Percentiles rank a stretch among this genome's conserved stretches.
Evolutionary conservation across 1,140 invertebrate genomes (phyloP).

Genomic region (Battus philenor): DNA sequence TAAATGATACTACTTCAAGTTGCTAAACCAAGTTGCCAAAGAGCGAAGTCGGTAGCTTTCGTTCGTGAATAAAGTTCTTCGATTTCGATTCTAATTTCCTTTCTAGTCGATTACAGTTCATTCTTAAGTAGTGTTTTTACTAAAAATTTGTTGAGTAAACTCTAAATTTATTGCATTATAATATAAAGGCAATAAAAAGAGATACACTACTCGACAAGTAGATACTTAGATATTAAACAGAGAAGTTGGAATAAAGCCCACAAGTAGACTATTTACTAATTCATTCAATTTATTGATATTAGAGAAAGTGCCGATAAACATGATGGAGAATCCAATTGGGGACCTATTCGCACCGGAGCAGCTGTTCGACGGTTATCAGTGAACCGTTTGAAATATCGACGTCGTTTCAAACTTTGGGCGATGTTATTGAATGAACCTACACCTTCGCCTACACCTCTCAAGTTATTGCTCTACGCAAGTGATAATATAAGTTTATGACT

Average conservation of each 20-base stretch:
- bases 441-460: conserved; percentile 4
- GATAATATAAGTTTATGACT: conserved; percentile 16
- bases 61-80: no score
- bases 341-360: not conserved
- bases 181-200: no score
- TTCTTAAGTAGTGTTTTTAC: no score
- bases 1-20: no score
- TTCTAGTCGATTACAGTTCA: no score
- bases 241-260: not conserved
- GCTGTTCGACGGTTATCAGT: conserved; percentile 14
- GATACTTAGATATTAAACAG: not conserved
- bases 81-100: no score
- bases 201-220: no score
- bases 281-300: conserved; percentile 14
- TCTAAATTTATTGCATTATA: no score
- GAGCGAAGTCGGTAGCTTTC: no score
- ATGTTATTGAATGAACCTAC: conserved; percentile 16
- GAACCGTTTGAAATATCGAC: conserved; percentile 16
- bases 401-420: conserved; percentile 13
- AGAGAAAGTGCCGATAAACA: conserved; percentile 11
- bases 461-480: conserved; percentile 8
- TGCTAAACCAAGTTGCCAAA: no score
- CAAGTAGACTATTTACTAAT: conserved; percentile 7
- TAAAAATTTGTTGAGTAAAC: no score
- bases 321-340: conserved; percentile 7